Evolutionary conservation across 37 sponge, comb jelly and placozoan genomes (phyloP).

Genomic region (Theonella swinhoei): DNA sequence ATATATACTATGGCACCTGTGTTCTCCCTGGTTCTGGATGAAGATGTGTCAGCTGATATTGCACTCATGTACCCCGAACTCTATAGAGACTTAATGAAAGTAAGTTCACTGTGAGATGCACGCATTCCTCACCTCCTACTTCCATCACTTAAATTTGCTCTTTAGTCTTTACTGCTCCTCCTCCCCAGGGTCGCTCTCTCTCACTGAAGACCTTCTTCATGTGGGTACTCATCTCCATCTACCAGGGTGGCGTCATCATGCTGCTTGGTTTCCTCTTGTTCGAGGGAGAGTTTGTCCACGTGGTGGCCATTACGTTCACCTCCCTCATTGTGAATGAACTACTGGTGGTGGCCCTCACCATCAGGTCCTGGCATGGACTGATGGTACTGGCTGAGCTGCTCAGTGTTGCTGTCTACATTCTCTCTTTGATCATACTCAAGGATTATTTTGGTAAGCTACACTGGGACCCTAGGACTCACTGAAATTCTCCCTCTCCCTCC

Average conservation of each 20-base stretch:
- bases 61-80: slow-evolving; percentile 93
- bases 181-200: slow-evolving; percentile 75
- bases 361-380: slow-evolving; percentile 92
- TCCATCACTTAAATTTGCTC: too few relatives aligned
- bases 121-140: too few relatives aligned
- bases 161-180: not conserved
- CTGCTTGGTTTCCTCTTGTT: slow-evolving; percentile 77
- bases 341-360: slow-evolving; percentile 93
- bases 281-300: slow-evolving; percentile 81
- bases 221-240: slow-evolving; percentile 90
- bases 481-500: too few relatives aligned
- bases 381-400: slow-evolving; percentile 86
- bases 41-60: slow-evolving; percentile 87
- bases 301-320: slow-evolving; percentile 95
- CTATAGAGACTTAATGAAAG: slow-evolving; percentile 90
- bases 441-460: slow-evolving; percentile 81
- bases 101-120: not conserved
- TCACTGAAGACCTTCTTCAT: slow-evolving; percentile 93
- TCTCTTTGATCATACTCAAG: slow-evolving; percentile 76
- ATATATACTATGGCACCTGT: slow-evolving; percentile 97
- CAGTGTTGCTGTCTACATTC: slow-evolving; percentile 73
- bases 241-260: slow-evolving; percentile 93
- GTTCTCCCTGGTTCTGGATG: slow-evolving; percentile 91
- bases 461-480: too few relatives aligned
- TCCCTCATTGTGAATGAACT: slow-evolving; percentile 90